phyloP scores from a whole-genome alignment of 2,888 invertebrate genomes.

The Apotomis turbidana region DNA sequence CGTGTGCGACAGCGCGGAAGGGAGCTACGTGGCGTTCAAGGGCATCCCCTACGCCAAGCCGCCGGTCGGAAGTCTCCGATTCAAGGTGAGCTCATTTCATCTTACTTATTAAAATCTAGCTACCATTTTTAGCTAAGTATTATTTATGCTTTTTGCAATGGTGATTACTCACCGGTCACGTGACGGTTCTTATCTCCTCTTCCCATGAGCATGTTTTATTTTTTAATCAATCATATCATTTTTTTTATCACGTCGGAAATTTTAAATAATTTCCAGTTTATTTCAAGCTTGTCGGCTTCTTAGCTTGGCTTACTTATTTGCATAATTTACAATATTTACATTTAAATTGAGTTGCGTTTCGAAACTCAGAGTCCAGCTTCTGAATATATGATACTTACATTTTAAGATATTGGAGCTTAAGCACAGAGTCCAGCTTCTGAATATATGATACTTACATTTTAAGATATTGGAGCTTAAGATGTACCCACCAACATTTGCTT shows the following conservation, averaged over 20 bases:
- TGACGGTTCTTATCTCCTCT: neutral
- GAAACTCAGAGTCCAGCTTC: neutral
- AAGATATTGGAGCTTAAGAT: neutral
- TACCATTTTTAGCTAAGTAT: neutral
- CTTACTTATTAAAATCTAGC: constrained; percentile 1
- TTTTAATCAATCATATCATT: too few species aligned
- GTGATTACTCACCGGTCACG: constrained; percentile 23
- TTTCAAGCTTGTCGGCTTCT: too few species aligned
- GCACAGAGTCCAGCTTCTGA: too few species aligned
- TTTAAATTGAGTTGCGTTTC: neutral
- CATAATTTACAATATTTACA: too few species aligned
- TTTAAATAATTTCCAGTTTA: too few species aligned
- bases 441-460: too few species aligned
- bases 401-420: too few species aligned
- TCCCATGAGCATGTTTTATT: too few species aligned
- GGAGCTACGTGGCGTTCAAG: constrained; percentile 73
- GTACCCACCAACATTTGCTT: neutral
- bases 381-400: neutral
- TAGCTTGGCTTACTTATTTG: too few species aligned
- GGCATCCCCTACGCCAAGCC: constrained; percentile 86
- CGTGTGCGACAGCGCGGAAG: constrained; percentile 55
- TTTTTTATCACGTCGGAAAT: too few species aligned
- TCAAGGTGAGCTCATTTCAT: constrained; percentile 77
- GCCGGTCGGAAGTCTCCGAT: constrained; percentile 83
- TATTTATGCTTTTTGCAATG: neutral